phyloP scores from a whole-genome alignment of 2,888 invertebrate genomes.

The Lepas anatifera region DNA sequence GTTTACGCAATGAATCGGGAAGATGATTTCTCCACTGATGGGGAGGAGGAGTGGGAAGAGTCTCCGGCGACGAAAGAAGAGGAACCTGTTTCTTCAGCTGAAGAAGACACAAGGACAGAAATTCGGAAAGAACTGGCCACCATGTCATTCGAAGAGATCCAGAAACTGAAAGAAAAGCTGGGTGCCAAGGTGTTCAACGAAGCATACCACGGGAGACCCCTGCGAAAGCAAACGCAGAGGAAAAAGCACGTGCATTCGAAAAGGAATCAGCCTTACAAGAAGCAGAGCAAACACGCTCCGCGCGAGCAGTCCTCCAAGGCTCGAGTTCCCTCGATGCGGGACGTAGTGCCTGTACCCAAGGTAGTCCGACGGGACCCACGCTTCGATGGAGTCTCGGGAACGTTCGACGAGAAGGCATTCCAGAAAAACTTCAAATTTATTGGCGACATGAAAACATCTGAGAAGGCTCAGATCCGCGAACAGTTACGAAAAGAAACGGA shows the following conservation, averaged over 20 bases:
- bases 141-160: conserved; percentile 65
- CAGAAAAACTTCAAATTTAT: conserved; percentile 66
- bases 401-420: conserved; percentile 59
- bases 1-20: too few relatives aligned
- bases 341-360: conserved; percentile 38
- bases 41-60: too few relatives aligned
- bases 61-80: too few relatives aligned
- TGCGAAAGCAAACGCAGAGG: conserved; percentile 16
- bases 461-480: conserved; percentile 49
- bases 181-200: conserved; percentile 71
- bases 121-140: conserved; percentile 51
- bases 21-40: too few relatives aligned
- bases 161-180: conserved; percentile 63
- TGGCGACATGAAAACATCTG: conserved; percentile 53
- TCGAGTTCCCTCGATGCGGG: conserved; percentile 44
- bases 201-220: conserved; percentile 48
- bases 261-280: conserved; percentile 29
- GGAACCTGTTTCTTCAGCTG: too few relatives aligned
- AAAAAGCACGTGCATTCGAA: not conserved
- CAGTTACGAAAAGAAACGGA: conserved; percentile 32
- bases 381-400: conserved; percentile 73
- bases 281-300: conserved; percentile 68
- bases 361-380: conserved; percentile 56
- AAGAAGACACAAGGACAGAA: conserved; percentile 34
- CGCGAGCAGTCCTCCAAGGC: conserved; percentile 66